Evolutionary conservation across 2,888 invertebrate genomes (phyloP).

Genomic region (Drosophila parthenogenetica): DNA sequence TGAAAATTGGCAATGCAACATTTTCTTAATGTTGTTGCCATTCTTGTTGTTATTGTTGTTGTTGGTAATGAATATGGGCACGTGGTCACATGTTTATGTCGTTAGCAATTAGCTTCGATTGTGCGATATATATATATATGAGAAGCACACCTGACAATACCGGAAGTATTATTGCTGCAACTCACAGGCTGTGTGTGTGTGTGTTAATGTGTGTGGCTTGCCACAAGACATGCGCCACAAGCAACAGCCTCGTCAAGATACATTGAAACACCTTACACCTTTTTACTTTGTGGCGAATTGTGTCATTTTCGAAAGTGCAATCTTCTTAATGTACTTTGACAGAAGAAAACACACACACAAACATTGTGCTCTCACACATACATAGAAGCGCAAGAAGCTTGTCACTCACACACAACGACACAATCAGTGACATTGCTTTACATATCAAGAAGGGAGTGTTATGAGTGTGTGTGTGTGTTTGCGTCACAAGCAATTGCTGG

Average conservation of each 20-base stretch:
- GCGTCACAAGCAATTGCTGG: conserved; percentile 59
- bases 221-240: conserved; percentile 14
- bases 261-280: conserved; percentile 34
- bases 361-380: conserved; percentile 25
- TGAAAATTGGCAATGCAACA: conserved; percentile 63
- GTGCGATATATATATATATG: conserved; percentile 1
- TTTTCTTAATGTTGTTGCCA: conserved; percentile 1
- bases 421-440: conserved; percentile 48
- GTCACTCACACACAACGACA: conserved; percentile 16
- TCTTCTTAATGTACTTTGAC: conserved; percentile 76
- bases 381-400: conserved; percentile 21
- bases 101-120: conserved; percentile 59
- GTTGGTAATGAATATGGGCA: conserved; percentile 67
- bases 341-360: conserved; percentile 36
- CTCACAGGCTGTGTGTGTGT: background rate
- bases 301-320: conserved; percentile 78
- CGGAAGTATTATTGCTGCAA: conserved; percentile 6
- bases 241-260: conserved; percentile 20
- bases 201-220: conserved; percentile 15
- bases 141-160: background rate
- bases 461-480: conserved; percentile 34
- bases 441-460: conserved; percentile 39
- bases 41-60: conserved; percentile 31
- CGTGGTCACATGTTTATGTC: conserved; percentile 64
- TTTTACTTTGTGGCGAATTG: conserved; percentile 57